Evolutionary conservation across 2,888 invertebrate species (phyloP), one percentile per base, ranked within the genome.

Genomic region (Coenonympha arcania): DNA sequence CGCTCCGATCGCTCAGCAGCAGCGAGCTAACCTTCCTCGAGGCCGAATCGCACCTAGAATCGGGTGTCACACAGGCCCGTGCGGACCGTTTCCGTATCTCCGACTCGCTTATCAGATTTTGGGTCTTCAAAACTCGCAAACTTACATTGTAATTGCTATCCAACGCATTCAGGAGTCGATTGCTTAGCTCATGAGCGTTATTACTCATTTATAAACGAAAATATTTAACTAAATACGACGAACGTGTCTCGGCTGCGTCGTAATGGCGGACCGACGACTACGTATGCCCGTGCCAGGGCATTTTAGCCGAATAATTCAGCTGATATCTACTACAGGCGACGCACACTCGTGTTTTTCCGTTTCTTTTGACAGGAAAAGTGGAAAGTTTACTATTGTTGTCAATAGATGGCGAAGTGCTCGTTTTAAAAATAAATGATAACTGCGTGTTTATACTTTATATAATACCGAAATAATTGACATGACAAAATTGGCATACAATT

Each of bases 131-230:
- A 84, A 76, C 77, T 78, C 77, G 73, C 65, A 79, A 85, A 90
- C 96, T 96, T 95, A 97, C 97, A 96, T 97, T 96, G 91, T 96
- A 95, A 89, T 95, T 94, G 90, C 91, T 92, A 92, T 97, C 96
- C 90, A 97, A 91, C 88, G 96, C 94, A 92, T 93, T 93, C 90
- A 95, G 93, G 92, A 97, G 93, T 92, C 93, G 95, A 89, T 94
- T 93, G 90, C 95, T 95, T 90, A 97, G 92, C 90, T 96, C 94
- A 89, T 90, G 91, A 88, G 91, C 91, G 89, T 91, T 90, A 89
- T 90, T 89, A 91, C 90, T 92, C 92, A 92, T 92, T 91, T 91
- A 91, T 89, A 89, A 86, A 84, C 81, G 77, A 85, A 87, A 87
- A 86, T 87, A 87, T 86, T 85, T 79, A 85, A 87, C 87, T 85